Percentiles rank a stretch among this genome's conserved stretches.
Conservation (phyloP, 2,888 invertebrate genomes). For the Brachypalpus laphriformis region DNA sequence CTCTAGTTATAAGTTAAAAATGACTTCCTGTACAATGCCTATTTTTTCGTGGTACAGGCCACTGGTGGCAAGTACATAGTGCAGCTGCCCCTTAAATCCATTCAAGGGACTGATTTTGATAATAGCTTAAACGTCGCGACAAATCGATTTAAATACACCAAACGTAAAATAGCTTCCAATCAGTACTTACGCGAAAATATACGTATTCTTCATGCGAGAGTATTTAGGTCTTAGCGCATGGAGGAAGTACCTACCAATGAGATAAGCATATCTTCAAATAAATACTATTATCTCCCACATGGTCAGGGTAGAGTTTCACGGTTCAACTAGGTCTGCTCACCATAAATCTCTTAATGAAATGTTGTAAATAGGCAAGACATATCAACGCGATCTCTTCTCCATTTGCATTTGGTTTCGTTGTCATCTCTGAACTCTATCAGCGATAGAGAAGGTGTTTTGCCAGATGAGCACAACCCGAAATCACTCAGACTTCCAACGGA, state of each 20-base stretch:
- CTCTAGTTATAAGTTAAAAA: too few relatives aligned
- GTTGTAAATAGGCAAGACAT: conserved; percentile 26
- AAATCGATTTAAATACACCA: too few relatives aligned
- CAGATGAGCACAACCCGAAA: conserved; percentile 26
- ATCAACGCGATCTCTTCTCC: conserved; percentile 48
- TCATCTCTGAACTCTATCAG: conserved; percentile 36
- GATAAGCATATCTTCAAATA: background rate
- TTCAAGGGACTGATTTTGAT: too few relatives aligned
- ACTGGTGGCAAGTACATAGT: too few relatives aligned
- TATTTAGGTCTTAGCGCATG: conserved; percentile 30
- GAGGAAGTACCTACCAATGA: conserved; percentile 8
- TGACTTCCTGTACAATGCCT: too few relatives aligned
- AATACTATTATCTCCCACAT: conserved; percentile 35
- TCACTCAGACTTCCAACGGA: conserved; percentile 48
- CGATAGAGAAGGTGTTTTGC: conserved; percentile 60
- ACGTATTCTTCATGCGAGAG: conserved; percentile 24
- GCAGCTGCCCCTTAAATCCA: too few relatives aligned
- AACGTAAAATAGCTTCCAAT: too few relatives aligned
- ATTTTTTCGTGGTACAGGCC: too few relatives aligned
- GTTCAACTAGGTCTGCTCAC: background rate
- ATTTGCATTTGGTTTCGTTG: conserved; percentile 49
- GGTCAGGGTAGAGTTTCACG: too few relatives aligned
- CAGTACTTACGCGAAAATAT: conserved; percentile 18
- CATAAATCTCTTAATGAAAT: conserved; percentile 48
- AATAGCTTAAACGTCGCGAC: too few relatives aligned